Evolutionary conservation across 2,888 invertebrate species (phyloP).

Genomic region (Bruchidius siliquastri): DNA sequence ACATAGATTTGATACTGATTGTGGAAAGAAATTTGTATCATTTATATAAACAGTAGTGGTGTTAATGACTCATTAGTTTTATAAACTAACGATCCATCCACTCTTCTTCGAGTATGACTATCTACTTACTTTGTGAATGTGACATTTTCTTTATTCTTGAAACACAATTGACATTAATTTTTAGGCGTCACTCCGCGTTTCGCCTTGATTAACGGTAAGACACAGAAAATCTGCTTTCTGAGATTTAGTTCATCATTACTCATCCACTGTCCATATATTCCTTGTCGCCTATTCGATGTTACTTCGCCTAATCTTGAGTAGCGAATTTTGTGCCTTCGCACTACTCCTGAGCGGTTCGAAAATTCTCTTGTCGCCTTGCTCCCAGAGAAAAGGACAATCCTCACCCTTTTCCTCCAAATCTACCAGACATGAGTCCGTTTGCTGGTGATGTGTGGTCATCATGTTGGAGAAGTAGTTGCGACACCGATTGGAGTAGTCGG

Average conservation of each 20-base stretch:
- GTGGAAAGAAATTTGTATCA: too few relatives aligned
- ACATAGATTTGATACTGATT: too few relatives aligned
- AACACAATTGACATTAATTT: too few relatives aligned
- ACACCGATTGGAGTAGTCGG: constrained; percentile 27
- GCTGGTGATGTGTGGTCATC: constrained; percentile 8
- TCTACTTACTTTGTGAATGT: too few relatives aligned
- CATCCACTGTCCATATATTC: not conserved
- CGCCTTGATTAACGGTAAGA: too few relatives aligned
- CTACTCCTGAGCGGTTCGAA: constrained; percentile 25
- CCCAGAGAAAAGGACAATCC: constrained; percentile 37
- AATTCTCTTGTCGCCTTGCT: constrained; percentile 25
- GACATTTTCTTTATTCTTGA: too few relatives aligned
- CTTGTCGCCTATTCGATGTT: constrained; percentile 14
- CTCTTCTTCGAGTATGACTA: too few relatives aligned
- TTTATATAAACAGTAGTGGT: too few relatives aligned
- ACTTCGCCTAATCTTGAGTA: constrained; percentile 28
- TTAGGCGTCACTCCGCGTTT: too few relatives aligned
- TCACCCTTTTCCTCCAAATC: constrained; percentile 28
- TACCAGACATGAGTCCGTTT: constrained; percentile 19
- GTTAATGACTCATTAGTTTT: too few relatives aligned
- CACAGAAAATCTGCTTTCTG: too few relatives aligned
- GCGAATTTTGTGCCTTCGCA: constrained; percentile 15
- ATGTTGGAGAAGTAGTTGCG: constrained; percentile 12
- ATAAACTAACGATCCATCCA: too few relatives aligned
- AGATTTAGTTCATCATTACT: not conserved